Conservation (phyloP, 1,140 invertebrate species). For the Cotesia chilonis region DNA sequence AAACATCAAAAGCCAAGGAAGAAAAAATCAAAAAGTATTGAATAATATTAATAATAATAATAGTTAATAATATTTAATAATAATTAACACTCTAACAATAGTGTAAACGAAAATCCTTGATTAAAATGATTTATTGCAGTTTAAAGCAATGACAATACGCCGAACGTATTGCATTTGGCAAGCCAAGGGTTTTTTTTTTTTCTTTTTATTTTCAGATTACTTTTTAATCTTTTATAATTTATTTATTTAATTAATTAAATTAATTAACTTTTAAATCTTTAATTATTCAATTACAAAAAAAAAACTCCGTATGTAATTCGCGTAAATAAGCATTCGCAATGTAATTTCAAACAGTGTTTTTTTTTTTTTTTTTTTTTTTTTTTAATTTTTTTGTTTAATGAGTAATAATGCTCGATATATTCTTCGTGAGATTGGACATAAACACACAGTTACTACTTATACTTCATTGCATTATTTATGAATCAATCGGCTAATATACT, state of each 20-base stretch:
- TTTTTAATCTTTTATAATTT: background rate
- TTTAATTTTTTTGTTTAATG: slow-evolving; percentile 46
- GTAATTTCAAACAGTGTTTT: slow-evolving; percentile 64
- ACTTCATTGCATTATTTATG: slow-evolving; percentile 67
- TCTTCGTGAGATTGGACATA: slow-evolving; percentile 65
- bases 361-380: slow-evolving; percentile 47
- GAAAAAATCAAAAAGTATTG: slow-evolving; percentile 25
- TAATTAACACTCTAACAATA: slow-evolving; percentile 2
- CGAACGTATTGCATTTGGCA: slow-evolving; percentile 15
- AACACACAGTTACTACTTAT: slow-evolving; percentile 65
- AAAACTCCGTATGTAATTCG: slow-evolving; percentile 1
- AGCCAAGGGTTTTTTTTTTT: background rate
- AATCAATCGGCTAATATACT: slow-evolving; percentile 67
- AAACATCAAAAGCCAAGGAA: slow-evolving; percentile 25
- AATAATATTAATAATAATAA: slow-evolving; percentile 9
- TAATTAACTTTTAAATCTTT: slow-evolving; percentile 2
- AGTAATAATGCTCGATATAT: slow-evolving; percentile 66
- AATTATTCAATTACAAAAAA: slow-evolving; percentile 10
- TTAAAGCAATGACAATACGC: slow-evolving; percentile 7
- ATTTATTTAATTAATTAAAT: background rate
- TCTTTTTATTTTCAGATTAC: background rate
- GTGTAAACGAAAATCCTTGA: background rate
- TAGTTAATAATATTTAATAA: no score
- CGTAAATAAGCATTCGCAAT: slow-evolving; percentile 58
- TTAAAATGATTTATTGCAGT: slow-evolving; percentile 4